phyloP scores from a whole-genome alignment of 2,888 invertebrate species.

The Lissonota sp. region DNA sequence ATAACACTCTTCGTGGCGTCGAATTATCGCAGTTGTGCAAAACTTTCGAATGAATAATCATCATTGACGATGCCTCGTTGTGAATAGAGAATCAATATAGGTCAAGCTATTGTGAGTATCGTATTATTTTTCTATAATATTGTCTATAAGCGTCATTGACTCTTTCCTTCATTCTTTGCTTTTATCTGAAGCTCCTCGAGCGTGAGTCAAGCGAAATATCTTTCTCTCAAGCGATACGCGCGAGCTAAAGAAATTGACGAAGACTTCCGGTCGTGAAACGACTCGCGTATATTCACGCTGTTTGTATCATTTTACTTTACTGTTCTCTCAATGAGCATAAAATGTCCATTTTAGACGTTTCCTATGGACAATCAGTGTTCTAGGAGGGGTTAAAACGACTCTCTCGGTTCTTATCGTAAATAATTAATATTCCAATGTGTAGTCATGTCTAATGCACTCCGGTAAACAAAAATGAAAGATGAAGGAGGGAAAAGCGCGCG shows the following conservation, averaged over 20 bases:
- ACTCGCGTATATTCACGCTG: constrained; percentile 18
- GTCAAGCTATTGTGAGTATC: constrained; percentile 43
- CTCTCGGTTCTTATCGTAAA: constrained; percentile 64
- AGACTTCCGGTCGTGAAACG: constrained; percentile 51
- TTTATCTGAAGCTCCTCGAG: constrained; percentile 5
- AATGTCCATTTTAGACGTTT: not conserved
- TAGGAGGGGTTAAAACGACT: not conserved
- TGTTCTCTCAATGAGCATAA: not conserved
- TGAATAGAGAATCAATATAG: constrained; percentile 59
- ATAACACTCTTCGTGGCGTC: not conserved
- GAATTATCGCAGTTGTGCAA: not conserved
- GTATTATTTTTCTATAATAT: not conserved
- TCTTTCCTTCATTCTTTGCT: constrained; percentile 26
- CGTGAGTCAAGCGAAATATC: constrained; percentile 6
- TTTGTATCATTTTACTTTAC: constrained; percentile 30
- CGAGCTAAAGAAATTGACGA: constrained; percentile 34
- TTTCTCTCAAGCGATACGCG: constrained; percentile 15
- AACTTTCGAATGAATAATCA: constrained; percentile 29
- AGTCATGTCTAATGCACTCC: constrained; percentile 58
- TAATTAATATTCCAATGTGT: constrained; percentile 79
- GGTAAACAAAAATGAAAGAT: constrained; percentile 45
- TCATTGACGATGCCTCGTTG: not conserved
- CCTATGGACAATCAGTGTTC: constrained; percentile 44
- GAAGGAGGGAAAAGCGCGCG: constrained; percentile 57
- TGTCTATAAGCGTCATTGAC: constrained; percentile 46